Evolutionary conservation across 2,797 vertebrate genomes (phyloP), one percentile per base, ranked within the genome.

Genomic region (Hoplostethus atlanticus): DNA sequence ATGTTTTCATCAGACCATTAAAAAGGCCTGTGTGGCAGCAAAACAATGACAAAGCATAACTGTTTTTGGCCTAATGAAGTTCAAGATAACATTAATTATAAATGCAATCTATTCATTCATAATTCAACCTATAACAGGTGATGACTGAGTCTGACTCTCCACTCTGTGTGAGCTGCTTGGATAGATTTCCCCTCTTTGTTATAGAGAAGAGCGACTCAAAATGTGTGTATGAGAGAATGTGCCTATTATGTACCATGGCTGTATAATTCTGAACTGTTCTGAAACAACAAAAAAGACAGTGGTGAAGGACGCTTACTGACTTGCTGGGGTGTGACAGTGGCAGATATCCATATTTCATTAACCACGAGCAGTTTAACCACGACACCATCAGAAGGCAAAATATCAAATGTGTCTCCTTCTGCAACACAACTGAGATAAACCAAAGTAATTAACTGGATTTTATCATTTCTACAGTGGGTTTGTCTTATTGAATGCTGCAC

Each of bases 11-110:
- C 44, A 15, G n/a, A 8, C 40, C 11, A 42, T 42, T 42, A 42
- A 42, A 6, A 48, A 5, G 46, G 46, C 46, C 12, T 9, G 1
- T 17, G 44, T 31, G 34, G 46, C 62, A 17, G 52, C 25, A 67
- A 48, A 60, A 16, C 63, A 53, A 11, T 65, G 50, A 21, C 48
- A 55, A 2, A 36, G 59, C 34, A 74, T 7, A 63, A 62, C 28
- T 60, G 62, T 50, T 64, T 61, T 36, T 51, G 50, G 68, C 10
- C 65, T 34, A 51, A 69, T 66, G 47, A 76, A 59, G 79, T 64
- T 60, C 47, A 64, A 84, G 73, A 75, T 52, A 57, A 46, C 68
- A 80, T 87, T 77, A 86, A 89, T 80, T 85, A 83, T 84, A 73
- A 76, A 86, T 64, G 62, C 60, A 77, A 71, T 71, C 36, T 76